Evolutionary conservation across 2,888 invertebrate genomes (phyloP).

Genomic region (Prosapia bicincta): DNA sequence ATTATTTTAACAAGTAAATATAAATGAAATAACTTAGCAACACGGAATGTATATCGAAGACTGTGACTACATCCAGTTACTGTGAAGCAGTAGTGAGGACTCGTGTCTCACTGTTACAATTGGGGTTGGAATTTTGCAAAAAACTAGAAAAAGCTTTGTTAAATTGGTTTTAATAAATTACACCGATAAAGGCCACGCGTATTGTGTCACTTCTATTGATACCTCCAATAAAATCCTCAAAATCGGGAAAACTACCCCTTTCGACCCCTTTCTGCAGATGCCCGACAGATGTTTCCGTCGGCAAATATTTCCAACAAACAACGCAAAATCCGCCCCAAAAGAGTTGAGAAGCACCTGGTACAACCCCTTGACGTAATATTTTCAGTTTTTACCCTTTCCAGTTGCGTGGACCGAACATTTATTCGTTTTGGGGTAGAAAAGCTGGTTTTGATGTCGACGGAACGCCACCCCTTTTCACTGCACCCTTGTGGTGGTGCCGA

Average conservation of each 20-base stretch:
- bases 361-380: background rate
- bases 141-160: background rate
- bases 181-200: background rate
- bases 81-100: no score
- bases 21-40: no score
- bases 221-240: constrained; percentile 5
- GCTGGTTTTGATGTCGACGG: background rate
- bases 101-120: no score
- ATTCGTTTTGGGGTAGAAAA: background rate
- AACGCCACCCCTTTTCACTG: background rate
- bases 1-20: no score
- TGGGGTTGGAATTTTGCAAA: no score
- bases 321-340: background rate
- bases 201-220: background rate
- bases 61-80: no score
- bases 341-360: background rate
- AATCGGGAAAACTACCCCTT: background rate
- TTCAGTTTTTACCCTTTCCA: background rate
- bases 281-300: background rate
- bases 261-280: background rate
- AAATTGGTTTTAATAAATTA: background rate
- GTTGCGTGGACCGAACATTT: background rate
- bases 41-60: no score
- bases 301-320: background rate
- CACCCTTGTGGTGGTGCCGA: constrained; percentile 2